Conservation (phyloP, 92 coral and sea anemone species). For the Scolanthus callimorphus region DNA sequence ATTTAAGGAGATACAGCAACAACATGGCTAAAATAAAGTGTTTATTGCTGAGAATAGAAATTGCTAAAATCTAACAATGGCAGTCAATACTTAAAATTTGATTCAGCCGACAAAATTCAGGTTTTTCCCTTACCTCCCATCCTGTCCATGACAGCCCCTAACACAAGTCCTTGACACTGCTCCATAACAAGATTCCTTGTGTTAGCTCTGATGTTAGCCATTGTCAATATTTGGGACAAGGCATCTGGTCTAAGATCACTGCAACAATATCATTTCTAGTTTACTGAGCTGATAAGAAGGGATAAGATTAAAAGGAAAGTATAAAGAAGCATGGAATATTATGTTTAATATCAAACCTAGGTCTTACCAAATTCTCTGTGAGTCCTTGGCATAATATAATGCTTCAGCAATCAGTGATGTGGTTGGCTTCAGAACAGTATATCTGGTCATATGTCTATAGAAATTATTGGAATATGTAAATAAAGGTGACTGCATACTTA, state of each 20-base stretch:
- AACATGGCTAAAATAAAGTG: too few relatives aligned
- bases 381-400: constrained; percentile 63
- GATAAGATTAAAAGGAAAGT: too few relatives aligned
- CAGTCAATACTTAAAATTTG: too few relatives aligned
- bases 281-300: background rate
- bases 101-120: too few relatives aligned
- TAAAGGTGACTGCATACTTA: too few relatives aligned
- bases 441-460: constrained; percentile 62
- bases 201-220: constrained; percentile 80
- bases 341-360: background rate
- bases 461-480: too few relatives aligned
- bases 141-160: constrained; percentile 78
- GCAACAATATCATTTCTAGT: too few relatives aligned
- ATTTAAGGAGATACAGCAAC: too few relatives aligned
- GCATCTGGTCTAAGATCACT: constrained; percentile 90
- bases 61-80: too few relatives aligned
- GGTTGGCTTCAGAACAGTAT: constrained; percentile 73
- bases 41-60: too few relatives aligned
- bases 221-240: constrained; percentile 80
- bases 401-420: constrained; percentile 71
- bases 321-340: too few relatives aligned
- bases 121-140: constrained; percentile 94
- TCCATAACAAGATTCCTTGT: constrained; percentile 71
- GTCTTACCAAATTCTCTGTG: constrained; percentile 75
- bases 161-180: constrained; percentile 84